phyloP scores from a whole-genome alignment of 2,888 invertebrate species.

The Drosophila hawaiiensis region DNA sequence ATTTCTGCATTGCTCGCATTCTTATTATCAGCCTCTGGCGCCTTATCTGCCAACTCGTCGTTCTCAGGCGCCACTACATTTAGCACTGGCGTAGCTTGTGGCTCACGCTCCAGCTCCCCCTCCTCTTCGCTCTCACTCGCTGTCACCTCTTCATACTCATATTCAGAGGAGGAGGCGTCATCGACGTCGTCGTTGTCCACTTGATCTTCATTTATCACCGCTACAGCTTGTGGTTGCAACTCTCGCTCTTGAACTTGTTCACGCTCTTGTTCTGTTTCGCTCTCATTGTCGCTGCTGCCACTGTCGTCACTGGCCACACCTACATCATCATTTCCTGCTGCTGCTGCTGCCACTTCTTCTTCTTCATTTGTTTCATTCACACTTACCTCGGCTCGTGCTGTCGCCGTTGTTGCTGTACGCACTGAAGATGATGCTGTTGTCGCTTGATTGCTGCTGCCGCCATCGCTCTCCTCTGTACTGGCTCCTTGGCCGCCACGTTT shows the following conservation, averaged over 20 bases:
- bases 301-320: conserved; percentile 55
- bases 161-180: conserved; percentile 52
- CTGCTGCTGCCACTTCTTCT: conserved; percentile 27
- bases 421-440: conserved; percentile 87
- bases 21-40: conserved; percentile 31
- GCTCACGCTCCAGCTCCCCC: neutral
- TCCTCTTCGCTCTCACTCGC: conserved; percentile 61
- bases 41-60: conserved; percentile 47
- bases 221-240: neutral
- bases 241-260: conserved; percentile 18
- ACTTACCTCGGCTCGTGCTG: conserved; percentile 93
- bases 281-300: conserved; percentile 53
- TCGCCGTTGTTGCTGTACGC: conserved; percentile 90
- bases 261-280: conserved; percentile 24
- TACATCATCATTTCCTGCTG: neutral
- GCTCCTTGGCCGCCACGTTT: conserved; percentile 81
- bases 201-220: neutral
- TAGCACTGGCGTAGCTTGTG: conserved; percentile 48
- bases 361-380: conserved; percentile 83
- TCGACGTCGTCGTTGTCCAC: conserved; percentile 17
- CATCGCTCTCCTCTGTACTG: conserved; percentile 87
- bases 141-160: conserved; percentile 62
- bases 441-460: conserved; percentile 86
- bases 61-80: conserved; percentile 59
- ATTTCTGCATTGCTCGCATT: conserved; percentile 16